Base-by-base conservation (phyloP, 2,113 vertebrate genomes). In the Pelmatolapia mariae region DNA sequence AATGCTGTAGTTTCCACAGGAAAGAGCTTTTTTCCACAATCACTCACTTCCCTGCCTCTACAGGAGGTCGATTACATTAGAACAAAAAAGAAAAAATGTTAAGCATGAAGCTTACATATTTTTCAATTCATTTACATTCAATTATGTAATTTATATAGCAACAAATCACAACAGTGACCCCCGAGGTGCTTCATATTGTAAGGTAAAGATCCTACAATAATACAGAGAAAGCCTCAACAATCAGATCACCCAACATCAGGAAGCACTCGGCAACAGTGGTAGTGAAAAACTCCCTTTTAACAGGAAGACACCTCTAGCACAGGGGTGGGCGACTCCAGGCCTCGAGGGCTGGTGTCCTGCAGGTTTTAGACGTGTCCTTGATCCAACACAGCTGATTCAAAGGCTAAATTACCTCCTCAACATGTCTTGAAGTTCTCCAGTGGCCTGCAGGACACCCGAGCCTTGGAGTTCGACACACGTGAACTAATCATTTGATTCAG, bases 1-100 rank as follows among this genome's bases (percentile, higher is more conserved):
- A 93, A 88, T 79, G 52, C 16, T 84, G 54, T 76, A 38, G 54
- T 87, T 91, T 88, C 57, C 66, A 83, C 38, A 53, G 36, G 38
- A 38, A 86, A 6, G 3, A 19, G 80, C 31, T 19, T 50, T 71
- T 68, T 54, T 53, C n/a, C 52, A 78, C 53, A 82, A 87, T 54
- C 29, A 8, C 81, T 92, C 71, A 87, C 40, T 71, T 56, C 71
- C 82, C 79, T 85, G 22, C 63, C 53, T 56, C 29, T 59, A 15
- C 3, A 31, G 71, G 52, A 59, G 18, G 12, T 24, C 22, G 26
- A 11, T 43, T 24, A 31, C 8, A 5, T 73, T 78, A 33, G 19
- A 85, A 22, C 2, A 82, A 50, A 83, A 88, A 78, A 81, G 7
- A 18, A 73, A 16, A 10, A 50, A 19, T 4, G 5, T 47, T 31